These are phyloP conservation scores for Tichodroma muraria DNA, from an alignment of 2,113 vertebrate species.

Conservation along the genomic window DNA sequence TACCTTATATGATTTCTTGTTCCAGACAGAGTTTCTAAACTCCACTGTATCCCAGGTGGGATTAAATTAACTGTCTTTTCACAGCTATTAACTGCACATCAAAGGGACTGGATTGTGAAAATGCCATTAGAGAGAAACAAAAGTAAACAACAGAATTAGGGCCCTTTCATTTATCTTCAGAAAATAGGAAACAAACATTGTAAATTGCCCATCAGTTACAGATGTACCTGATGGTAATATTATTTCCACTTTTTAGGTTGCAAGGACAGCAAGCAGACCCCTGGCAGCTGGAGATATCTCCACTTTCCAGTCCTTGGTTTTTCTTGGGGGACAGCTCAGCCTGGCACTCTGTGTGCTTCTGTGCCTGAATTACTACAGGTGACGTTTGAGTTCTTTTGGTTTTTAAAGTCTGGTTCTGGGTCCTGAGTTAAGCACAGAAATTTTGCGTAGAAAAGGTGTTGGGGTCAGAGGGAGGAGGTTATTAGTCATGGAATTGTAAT, in stretches of 20 bases:
- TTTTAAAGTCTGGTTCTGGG: neutral
- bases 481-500: neutral
- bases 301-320: slow-evolving; percentile 79
- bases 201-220: slow-evolving; percentile 4
- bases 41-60: neutral
- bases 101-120: neutral
- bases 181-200: neutral
- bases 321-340: slow-evolving; percentile 88
- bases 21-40: neutral
- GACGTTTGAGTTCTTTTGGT: too few species aligned
- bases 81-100: neutral
- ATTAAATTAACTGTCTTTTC: neutral
- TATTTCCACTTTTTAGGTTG: slow-evolving; percentile 73
- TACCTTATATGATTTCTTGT: neutral
- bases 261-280: slow-evolving; percentile 86
- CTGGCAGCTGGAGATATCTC: slow-evolving; percentile 88
- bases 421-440: neutral
- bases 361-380: slow-evolving; percentile 96
- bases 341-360: slow-evolving; percentile 85
- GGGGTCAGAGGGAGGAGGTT: neutral
- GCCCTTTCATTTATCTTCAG: neutral
- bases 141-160: neutral
- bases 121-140: neutral
- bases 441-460: neutral
- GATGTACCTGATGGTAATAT: neutral